phyloP scores from a whole-genome alignment of 2,797 vertebrate species.

The Rachycentron canadum region DNA sequence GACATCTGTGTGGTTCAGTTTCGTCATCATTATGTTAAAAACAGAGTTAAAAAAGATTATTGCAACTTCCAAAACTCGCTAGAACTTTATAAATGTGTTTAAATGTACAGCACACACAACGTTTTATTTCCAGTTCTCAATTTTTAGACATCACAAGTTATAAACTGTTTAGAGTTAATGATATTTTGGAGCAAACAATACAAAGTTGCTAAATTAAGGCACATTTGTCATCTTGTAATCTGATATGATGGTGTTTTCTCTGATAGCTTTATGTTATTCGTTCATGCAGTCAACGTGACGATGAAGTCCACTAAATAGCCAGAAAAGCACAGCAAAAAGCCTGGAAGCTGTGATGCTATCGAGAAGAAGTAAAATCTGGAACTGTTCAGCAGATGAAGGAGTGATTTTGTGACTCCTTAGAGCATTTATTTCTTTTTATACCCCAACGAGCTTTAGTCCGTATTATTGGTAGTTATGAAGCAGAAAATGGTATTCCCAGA shows the following conservation, averaged over 20 bases:
- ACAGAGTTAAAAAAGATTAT: background rate
- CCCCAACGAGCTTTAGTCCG: constrained; percentile 70
- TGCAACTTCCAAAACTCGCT: background rate
- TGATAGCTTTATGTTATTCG: constrained; percentile 28
- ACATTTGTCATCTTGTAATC: constrained; percentile 8
- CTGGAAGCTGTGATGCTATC: constrained; percentile 54
- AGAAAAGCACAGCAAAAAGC: constrained; percentile 46
- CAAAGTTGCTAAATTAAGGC: background rate
- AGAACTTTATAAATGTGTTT: background rate
- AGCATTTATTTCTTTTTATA: constrained; percentile 80
- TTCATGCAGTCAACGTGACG: constrained; percentile 40
- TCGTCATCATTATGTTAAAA: background rate
- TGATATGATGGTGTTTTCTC: constrained; percentile 23
- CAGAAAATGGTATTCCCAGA: constrained; percentile 83
- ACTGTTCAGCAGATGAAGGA: constrained; percentile 77
- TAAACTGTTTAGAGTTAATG: background rate
- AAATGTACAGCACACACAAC: no score
- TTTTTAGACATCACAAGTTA: background rate
- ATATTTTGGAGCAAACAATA: background rate
- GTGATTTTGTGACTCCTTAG: constrained; percentile 77
- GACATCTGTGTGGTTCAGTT: background rate
- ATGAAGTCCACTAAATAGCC: constrained; percentile 27
- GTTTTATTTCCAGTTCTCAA: constrained; percentile 1
- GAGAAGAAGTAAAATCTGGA: constrained; percentile 76
- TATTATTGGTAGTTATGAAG: constrained; percentile 80